Base-by-base conservation (phyloP, 2,888 invertebrate genomes). In the Pristionchus maxplancki region DNA sequence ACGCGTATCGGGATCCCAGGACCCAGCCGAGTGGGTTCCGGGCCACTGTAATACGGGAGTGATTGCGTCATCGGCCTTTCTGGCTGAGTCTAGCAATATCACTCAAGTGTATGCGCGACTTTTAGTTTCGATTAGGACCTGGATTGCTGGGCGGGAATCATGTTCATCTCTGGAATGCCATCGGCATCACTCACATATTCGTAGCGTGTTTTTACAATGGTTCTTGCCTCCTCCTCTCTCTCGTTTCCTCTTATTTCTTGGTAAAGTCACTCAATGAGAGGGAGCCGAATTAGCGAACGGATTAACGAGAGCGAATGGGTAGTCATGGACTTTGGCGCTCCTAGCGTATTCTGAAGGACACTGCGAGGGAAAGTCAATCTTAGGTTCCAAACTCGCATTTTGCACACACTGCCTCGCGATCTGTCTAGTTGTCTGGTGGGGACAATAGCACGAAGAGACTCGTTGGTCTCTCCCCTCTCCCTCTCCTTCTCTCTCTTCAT, bases 361-460 rank as follows among this genome's bases (percentile, higher is more conserved):
- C 37, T 9, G 40, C 40, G 74, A 15, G 9, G n/a, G n/a, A 58
- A n/a, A 58, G 58, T n/a, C 58, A 58, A 58, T 24, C 37, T 20
- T 11, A 20, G 31, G 74, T 74, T 74, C 37, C 24, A 40, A 40
- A 74, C 44, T 34, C 48, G 24, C 58, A 40, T 48, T 78, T 48
- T 78, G 78, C 78, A 78, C 74, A 34, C 37, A 31, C 67, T 71
- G 34, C 67, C 58, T 58, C 58, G n/a, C 58, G 58, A 58, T 71
- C 71, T 71, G 71, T 78, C 78, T 78, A 78, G 78, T 78, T 48
- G 78, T 78, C 78, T 78, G 78, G 44, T 78, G n/a, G 15, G 44
- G 40, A 40, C 40, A 44, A 78, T 44, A 78, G 44, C 37, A 48
- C 78, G 71, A 37, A n/a, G 78, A 28, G 78, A 78, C 82, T 83